Conservation (phyloP, 2,888 invertebrate species). For the Drosophila paramelanica region DNA sequence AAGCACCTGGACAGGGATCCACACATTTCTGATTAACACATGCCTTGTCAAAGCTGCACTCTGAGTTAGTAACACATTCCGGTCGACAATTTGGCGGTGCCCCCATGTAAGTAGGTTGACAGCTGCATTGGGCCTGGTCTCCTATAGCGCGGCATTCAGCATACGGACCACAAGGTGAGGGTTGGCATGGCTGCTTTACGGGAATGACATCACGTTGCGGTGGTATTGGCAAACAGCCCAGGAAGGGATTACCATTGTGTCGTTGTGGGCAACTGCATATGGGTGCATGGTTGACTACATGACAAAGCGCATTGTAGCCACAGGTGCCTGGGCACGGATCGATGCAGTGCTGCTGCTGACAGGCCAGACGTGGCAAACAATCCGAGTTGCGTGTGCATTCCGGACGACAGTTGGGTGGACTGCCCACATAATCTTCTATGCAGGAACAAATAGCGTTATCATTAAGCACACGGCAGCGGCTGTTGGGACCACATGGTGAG, state of each 20-base stretch:
- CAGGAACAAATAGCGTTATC: constrained; percentile 91
- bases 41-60: constrained; percentile 89
- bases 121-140: constrained; percentile 87
- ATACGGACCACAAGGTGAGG: constrained; percentile 87
- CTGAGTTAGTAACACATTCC: constrained; percentile 90
- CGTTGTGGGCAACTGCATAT: constrained; percentile 90
- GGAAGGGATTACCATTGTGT: constrained; percentile 91
- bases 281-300: constrained; percentile 91
- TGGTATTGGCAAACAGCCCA: constrained; percentile 87
- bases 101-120: constrained; percentile 88
- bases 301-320: constrained; percentile 89
- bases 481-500: constrained; percentile 91
- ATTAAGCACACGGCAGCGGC: constrained; percentile 87
- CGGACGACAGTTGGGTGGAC: constrained; percentile 91
- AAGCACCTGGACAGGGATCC: constrained; percentile 90
- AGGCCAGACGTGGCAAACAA: constrained; percentile 90
- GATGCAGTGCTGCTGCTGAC: constrained; percentile 91
- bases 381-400: constrained; percentile 92
- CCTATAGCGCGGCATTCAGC: constrained; percentile 86
- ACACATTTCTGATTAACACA: constrained; percentile 90
- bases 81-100: constrained; percentile 89
- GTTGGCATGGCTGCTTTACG: constrained; percentile 84
- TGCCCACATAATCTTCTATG: constrained; percentile 89
- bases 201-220: constrained; percentile 47
- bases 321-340: constrained; percentile 93